Base-by-base conservation (phyloP, 1,140 invertebrate species). In the Capitella teleta region DNA sequence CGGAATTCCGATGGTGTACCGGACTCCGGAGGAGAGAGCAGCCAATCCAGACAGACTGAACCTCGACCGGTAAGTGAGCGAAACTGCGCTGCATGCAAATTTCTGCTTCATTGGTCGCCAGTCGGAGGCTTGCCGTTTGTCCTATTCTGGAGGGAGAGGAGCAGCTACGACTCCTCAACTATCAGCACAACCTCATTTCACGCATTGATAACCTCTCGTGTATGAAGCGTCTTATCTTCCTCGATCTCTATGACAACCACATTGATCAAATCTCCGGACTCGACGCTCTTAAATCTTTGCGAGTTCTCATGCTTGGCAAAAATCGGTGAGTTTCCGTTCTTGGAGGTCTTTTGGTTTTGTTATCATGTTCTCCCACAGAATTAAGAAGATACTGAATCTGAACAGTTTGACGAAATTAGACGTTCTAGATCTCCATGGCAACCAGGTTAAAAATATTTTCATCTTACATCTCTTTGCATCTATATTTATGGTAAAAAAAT, bases 161-260 rank as follows among this genome's bases (percentile, higher is more conserved):
- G 18, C 81, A 82, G 59, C 70, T 93, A 24, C 76, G 86, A 24
- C 72, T 94, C 37, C 71, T 94, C 38, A 92, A 89, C 30, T 77
- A 92, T 25, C 89, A 93, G 64, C 87, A 93, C 66, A 94, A 94
- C 75, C 77, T 86, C 52, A 82, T 94, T 47, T 83, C 79, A 47
- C 81, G 79, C 54, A 80, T 93, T 45, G 80, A 84, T 53, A 77
- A 77, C 44, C 67, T 81, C 19, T 63, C 58, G 25, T 58, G 52
- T 51, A 77, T 89, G 47, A 80, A 79, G 26, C 80, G 84, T 67
- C 70, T 92, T 36, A 87, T 95, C 24, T 92, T 92, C 63, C 78
- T 95, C 38, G 90, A 95, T 69, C 73, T 95, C 3, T 94, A 93
- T 70, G 86, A 92, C 68, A 95, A 95, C 73, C 86, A 91, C 68